Evolutionary conservation across 2,113 vertebrate species (phyloP).

Genomic region (Passer domesticus): DNA sequence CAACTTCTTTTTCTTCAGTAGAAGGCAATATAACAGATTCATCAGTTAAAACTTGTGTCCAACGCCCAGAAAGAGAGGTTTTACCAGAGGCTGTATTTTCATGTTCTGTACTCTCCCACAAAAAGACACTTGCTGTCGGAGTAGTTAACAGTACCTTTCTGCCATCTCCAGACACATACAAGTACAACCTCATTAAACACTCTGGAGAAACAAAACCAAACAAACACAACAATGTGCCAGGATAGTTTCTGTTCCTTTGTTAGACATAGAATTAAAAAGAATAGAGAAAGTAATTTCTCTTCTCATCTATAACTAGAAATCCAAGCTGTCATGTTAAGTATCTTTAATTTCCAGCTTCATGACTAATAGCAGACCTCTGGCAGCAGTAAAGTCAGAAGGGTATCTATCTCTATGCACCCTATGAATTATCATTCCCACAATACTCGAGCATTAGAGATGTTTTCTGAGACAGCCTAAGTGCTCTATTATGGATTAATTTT

Average conservation of each 20-base stretch:
- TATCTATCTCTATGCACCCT: neutral
- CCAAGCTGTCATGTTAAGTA: neutral
- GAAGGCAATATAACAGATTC: slow-evolving; percentile 79
- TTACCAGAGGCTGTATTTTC: slow-evolving; percentile 57
- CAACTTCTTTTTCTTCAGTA: slow-evolving; percentile 84
- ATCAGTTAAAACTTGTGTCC: slow-evolving; percentile 80
- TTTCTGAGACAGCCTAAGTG: neutral
- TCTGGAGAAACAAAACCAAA: slow-evolving; percentile 52
- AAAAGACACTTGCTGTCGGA: slow-evolving; percentile 77
- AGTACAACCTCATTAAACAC: slow-evolving; percentile 63
- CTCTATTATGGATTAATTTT: neutral
- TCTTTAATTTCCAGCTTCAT: neutral
- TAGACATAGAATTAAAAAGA: neutral
- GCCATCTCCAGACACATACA: slow-evolving; percentile 87
- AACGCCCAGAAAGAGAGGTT: slow-evolving; percentile 74
- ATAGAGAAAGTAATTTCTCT: neutral
- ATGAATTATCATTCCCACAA: neutral
- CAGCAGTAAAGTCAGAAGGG: neutral
- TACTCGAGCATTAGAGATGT: neutral
- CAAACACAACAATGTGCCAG: neutral
- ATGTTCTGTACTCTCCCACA: slow-evolving; percentile 85
- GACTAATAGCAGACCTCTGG: neutral
- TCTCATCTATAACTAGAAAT: neutral
- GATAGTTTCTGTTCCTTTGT: neutral
- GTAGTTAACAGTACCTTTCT: slow-evolving; percentile 76